phyloP scores from a whole-genome alignment of 2,888 invertebrate genomes.

The Criorhina ranunculi region DNA sequence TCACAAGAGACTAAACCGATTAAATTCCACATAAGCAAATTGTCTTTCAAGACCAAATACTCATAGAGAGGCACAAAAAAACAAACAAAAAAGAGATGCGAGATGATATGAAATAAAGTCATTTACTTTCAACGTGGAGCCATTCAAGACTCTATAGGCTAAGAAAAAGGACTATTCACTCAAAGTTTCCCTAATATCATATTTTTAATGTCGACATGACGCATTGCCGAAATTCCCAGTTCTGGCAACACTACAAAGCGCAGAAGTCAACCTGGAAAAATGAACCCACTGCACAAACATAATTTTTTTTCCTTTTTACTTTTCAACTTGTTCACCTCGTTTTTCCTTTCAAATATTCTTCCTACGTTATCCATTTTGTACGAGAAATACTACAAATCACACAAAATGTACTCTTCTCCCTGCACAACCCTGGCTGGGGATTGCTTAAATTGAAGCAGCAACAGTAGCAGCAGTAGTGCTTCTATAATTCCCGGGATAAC shows the following conservation, averaged over 20 bases:
- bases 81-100: no score
- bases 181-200: no score
- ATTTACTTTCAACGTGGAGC: no score
- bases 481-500: conserved; percentile 70
- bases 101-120: no score
- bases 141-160: no score
- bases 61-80: no score
- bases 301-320: conserved; percentile 5
- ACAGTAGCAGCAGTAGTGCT: conserved; percentile 21
- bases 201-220: no score
- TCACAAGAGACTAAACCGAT: no score
- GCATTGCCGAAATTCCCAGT: neutral
- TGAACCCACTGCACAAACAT: conserved; percentile 1
- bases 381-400: conserved; percentile 13
- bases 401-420: conserved; percentile 27
- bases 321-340: conserved; percentile 30
- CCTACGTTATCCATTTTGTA: conserved; percentile 1
- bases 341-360: neutral
- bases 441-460: conserved; percentile 55
- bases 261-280: conserved; percentile 56
- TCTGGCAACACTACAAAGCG: conserved; percentile 46
- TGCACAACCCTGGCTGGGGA: conserved; percentile 61
- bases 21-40: no score
- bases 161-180: no score
- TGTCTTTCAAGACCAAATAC: no score